phyloP scores from a whole-genome alignment of 2,888 invertebrate species.

The Cremastobaeus sp. region DNA sequence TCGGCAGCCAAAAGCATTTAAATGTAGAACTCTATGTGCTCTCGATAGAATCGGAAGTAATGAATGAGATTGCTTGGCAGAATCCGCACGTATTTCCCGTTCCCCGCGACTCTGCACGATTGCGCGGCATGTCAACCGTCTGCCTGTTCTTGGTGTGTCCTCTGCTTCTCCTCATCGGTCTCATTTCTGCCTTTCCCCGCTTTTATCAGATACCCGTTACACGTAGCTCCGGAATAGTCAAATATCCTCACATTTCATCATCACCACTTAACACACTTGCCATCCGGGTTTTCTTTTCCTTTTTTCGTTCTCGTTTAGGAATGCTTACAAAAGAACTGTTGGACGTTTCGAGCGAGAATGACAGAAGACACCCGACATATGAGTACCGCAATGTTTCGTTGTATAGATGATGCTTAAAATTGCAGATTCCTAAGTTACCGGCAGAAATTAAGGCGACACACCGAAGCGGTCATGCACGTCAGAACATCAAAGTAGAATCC shows the following conservation, averaged over 20 bases:
- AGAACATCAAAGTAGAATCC: too few species aligned
- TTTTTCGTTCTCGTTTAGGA: conserved; percentile 12
- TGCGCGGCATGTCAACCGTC: conserved; percentile 49
- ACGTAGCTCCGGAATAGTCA: conserved; percentile 40
- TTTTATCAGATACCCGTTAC: conserved; percentile 75
- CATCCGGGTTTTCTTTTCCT: conserved; percentile 8
- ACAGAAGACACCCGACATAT: too few species aligned
- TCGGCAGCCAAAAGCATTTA: conserved; percentile 34
- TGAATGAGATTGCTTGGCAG: conserved; percentile 55
- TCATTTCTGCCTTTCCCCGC: conserved; percentile 31
- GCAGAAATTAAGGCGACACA: too few species aligned
- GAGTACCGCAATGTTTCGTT: too few species aligned
- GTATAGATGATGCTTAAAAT: too few species aligned
- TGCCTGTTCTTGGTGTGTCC: conserved; percentile 49
- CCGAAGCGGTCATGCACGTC: too few species aligned
- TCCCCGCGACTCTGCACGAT: conserved; percentile 43
- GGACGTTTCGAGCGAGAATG: neutral
- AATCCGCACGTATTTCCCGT: conserved; percentile 52
- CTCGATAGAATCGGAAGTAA: conserved; percentile 56
- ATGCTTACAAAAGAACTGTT: neutral
- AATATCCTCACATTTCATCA: conserved; percentile 44
- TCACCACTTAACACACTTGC: conserved; percentile 43
- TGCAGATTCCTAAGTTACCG: too few species aligned
- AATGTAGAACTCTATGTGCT: conserved; percentile 47
- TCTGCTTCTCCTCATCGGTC: conserved; percentile 39